phyloP scores from a whole-genome alignment of 2,113 vertebrate species.

The Mellivora capensis region DNA sequence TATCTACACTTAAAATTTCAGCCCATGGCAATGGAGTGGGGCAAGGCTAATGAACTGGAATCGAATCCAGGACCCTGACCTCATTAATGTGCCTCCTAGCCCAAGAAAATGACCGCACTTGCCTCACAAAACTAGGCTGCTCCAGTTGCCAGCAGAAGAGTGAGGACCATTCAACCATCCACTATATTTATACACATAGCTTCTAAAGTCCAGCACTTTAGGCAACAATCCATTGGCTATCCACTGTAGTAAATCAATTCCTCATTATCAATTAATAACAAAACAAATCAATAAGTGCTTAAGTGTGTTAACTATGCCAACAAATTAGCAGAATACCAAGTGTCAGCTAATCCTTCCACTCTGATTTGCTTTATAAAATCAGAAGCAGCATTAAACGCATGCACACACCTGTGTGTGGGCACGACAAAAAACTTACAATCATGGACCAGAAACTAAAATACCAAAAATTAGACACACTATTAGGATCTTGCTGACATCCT shows the following conservation, averaged over 20 bases:
- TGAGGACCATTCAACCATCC: neutral
- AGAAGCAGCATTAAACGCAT: neutral
- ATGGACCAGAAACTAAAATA: neutral
- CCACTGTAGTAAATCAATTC: slow-evolving; percentile 1
- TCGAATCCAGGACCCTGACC: neutral
- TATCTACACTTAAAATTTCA: neutral
- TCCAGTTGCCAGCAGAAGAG: neutral
- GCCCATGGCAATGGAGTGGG: neutral
- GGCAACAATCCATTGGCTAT: neutral
- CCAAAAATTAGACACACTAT: neutral
- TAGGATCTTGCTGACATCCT: neutral
- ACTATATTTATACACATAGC: neutral
- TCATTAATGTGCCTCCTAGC: neutral
- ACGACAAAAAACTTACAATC: neutral
- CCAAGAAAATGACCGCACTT: neutral
- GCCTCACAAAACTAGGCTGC: neutral
- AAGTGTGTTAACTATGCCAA: neutral
- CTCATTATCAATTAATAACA: neutral
- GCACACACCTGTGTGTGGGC: too few relatives aligned
- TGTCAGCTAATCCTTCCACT: neutral
- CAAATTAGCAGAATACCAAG: neutral
- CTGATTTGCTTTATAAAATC: neutral
- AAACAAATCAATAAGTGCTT: neutral
- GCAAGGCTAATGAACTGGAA: slow-evolving; percentile 14
- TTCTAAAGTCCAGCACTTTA: neutral